phyloP scores from a whole-genome alignment of 2,797 vertebrate species.

The Hephaestus fuliginosus region DNA sequence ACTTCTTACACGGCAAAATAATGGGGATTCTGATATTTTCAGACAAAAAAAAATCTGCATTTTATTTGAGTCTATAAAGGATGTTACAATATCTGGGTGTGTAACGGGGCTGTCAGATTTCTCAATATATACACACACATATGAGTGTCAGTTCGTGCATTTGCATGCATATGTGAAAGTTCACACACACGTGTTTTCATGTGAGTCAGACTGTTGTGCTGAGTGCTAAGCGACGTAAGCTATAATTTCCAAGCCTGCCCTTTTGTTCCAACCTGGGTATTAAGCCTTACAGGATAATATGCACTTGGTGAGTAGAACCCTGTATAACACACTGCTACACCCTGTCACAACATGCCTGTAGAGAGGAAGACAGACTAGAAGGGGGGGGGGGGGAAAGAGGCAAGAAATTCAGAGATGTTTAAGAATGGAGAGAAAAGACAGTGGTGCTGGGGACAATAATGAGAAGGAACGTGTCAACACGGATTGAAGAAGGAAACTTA shows the following conservation, averaged over 20 bases:
- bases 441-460: conserved; percentile 32
- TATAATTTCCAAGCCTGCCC: conserved; percentile 88
- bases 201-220: conserved; percentile 77
- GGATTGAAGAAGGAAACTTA: conserved; percentile 31
- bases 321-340: conserved; percentile 85
- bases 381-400: conserved; percentile 32
- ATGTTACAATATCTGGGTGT: background rate
- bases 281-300: conserved; percentile 91
- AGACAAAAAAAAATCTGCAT: background rate
- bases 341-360: conserved; percentile 89
- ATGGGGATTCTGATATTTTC: background rate
- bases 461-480: conserved; percentile 32
- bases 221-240: conserved; percentile 81
- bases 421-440: conserved; percentile 61
- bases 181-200: conserved; percentile 71
- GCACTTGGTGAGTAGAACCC: conserved; percentile 86
- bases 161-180: conserved; percentile 59
- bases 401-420: conserved; percentile 63
- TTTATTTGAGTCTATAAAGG: background rate
- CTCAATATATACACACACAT: conserved; percentile 1
- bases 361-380: conserved; percentile 66
- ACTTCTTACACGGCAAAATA: no score
- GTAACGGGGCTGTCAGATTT: conserved; percentile 10
- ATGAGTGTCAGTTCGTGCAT: conserved; percentile 26
- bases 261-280: conserved; percentile 88